A percentile compares a stretch with the other conserved stretches of the same genome.
Evolutionary conservation across 2,113 vertebrate species (phyloP).

Genomic region (Corythaixoides concolor): DNA sequence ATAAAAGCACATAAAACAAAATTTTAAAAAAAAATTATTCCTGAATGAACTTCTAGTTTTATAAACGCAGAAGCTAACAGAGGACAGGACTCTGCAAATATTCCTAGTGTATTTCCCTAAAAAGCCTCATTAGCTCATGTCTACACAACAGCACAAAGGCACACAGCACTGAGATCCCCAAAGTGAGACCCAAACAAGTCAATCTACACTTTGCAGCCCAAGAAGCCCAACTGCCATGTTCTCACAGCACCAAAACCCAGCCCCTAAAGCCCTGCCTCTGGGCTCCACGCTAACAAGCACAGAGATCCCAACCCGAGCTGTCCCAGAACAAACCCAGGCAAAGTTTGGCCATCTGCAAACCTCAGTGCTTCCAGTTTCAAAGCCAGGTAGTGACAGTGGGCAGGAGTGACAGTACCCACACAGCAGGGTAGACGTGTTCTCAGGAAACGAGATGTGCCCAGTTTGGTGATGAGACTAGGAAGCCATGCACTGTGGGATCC

Average conservation of each 20-base stretch:
- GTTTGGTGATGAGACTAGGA: background rate
- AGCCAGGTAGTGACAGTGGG: fast-evolving
- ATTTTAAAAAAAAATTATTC: no score
- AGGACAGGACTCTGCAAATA: background rate
- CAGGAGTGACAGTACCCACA: background rate
- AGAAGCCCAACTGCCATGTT: background rate
- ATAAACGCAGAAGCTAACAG: background rate
- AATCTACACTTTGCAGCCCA: background rate
- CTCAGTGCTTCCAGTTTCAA: background rate
- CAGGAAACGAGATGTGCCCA: background rate
- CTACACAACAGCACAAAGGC: background rate
- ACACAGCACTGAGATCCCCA: background rate
- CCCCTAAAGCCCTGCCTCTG: background rate
- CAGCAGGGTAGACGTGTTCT: fast-evolving
- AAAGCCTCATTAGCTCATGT: fast-evolving
- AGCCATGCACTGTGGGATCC: background rate
- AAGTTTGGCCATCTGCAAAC: background rate
- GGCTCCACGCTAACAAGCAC: background rate
- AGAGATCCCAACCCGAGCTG: background rate
- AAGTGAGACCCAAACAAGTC: background rate
- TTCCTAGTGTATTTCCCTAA: background rate
- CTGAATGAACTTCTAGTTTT: background rate
- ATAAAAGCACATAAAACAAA: background rate
- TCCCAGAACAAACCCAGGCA: no score
- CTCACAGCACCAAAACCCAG: background rate